These are phyloP conservation scores for Hypotaenidia philippensis DNA, from an alignment of 2,797 vertebrate species.

Conservation along the genomic window DNA sequence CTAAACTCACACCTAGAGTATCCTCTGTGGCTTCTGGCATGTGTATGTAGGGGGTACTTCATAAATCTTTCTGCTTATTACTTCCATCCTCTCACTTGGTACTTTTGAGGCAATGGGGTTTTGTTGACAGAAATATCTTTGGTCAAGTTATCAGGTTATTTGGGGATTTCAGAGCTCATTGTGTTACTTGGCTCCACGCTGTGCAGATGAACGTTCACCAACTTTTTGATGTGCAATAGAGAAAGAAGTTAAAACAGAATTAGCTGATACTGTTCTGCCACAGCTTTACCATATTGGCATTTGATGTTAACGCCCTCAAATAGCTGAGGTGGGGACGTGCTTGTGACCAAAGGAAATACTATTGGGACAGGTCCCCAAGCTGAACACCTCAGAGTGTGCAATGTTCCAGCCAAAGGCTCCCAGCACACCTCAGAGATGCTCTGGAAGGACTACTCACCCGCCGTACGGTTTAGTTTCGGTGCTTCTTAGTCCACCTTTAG, in stretches of 20 bases:
- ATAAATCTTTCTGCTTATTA: background rate
- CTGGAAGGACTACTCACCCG: background rate
- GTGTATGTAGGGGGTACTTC: background rate
- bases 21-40: background rate
- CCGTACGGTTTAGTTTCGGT: background rate
- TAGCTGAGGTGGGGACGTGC: background rate
- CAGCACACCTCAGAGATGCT: background rate
- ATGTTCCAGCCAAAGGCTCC: background rate
- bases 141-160: background rate
- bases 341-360: background rate
- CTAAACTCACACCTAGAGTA: background rate
- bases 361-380: background rate
- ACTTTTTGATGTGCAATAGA: background rate
- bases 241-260: background rate
- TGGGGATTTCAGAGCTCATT: background rate
- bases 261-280: background rate
- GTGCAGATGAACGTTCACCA: background rate
- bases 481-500: background rate
- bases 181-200: background rate
- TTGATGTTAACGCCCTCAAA: background rate
- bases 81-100: background rate
- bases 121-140: background rate
- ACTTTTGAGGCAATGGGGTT: background rate
- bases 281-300: background rate
- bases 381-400: background rate